Base-by-base conservation (phyloP, 2,888 invertebrate genomes). In the Drosophila nigricruria region DNA sequence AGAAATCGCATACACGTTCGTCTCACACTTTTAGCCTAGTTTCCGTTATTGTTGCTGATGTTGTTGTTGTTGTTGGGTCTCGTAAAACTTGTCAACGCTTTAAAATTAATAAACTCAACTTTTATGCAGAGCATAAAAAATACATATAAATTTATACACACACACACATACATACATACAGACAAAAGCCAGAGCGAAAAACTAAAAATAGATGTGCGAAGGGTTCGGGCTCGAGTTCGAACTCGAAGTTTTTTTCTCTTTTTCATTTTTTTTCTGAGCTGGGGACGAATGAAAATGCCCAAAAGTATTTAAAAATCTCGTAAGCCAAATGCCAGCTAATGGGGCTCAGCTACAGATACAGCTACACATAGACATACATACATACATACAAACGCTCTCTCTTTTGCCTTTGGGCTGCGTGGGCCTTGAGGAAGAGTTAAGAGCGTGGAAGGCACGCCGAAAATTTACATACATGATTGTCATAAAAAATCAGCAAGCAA, bases 401-500 rank as follows among this genome's bases (percentile, higher is more conserved):
- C 20, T 18, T 16, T 20, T 34, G 23, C 34, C 53, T 56, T 3
- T 36, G 53, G 45, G 57, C 50, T 60, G 72, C 77, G 81, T 69
- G 75, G 88, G 85, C 71, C 69, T 81, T 70, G 90, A 75, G 71
- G 82, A 85, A 88, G 87, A 88, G 87, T 86, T 88, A 70, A 50
- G 62, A 50, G 62, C 49, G 70, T 32, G 52, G 54, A 72, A 52
- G 63, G 64, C 69, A 68, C 61, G 65, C 73, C 68, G 63, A 58
- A 89, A 90, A 90, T 89, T 90, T 84, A 90, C 86, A 89, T 89
- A 89, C 87, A 86, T 90, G 90, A 86, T 90, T 85, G 85, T 85
- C 85, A 90, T 85, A 85, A 90, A 86, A 86, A 86, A 86, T 86
- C 85, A 89, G 85, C 85, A 89, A 90, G 90, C 90, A 86, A 86